Base-by-base conservation (phyloP, 2,113 vertebrate genomes). In the Chascanopsetta lugubris region DNA sequence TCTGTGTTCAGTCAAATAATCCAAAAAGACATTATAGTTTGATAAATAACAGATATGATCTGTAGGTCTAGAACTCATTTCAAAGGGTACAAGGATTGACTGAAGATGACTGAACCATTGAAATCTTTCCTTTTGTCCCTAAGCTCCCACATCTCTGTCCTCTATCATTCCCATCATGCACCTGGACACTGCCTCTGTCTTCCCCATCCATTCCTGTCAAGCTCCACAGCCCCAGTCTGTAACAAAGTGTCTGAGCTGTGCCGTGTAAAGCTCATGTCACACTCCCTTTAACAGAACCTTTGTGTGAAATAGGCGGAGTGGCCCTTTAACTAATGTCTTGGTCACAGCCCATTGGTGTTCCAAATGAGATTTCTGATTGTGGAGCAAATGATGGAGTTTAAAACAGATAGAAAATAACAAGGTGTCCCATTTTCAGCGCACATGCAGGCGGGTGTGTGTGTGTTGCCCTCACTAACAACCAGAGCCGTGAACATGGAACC, bases 401-500 rank as follows among this genome's bases (percentile, higher is more conserved):
- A 13, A 36, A 13, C 34, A 36, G 34, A 36, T 13, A 36, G 12
- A 36, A 13, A 36, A 36, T 5, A 2, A 11, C 3, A 15, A 38
- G 8, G 40, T 42, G 40, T 42, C 40, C 40, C 34, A 47, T 51
- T 65, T 69, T 57, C 25, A 76, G 18, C 51, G 68, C 12, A 45
- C 11, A 29, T 1, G 3, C 46, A 29, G 1, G 3, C 46, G 51
- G 70, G 21, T 49, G 48, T 15, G 1, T 46, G 51, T 70, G 21
- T 49, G 48, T 15, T n/a, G n/a, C n/a, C n/a, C n/a, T n/a, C n/a
- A n/a, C n/a, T n/a, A n/a, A n/a, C n/a, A n/a, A n/a, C 83, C 75
- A 76, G 46, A 17, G 24, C 54, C 62, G 25, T 34, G 20, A 74
- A 54, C 65, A 50, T 3, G 43, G 29, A 18, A 54, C 48, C 32